Evolutionary conservation across 1,140 invertebrate genomes (phyloP).

Genomic region (Drosophila busckii): DNA sequence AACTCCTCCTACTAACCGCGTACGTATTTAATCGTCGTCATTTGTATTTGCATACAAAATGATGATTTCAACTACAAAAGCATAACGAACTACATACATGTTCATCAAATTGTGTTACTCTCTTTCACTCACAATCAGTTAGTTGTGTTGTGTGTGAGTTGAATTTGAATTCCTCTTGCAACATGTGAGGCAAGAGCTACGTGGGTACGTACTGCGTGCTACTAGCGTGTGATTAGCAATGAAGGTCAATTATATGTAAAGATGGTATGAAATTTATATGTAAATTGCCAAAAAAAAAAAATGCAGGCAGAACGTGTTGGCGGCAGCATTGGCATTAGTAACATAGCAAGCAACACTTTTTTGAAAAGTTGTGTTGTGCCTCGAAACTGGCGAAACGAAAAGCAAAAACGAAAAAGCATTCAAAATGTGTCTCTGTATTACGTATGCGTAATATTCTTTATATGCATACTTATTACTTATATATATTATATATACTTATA

Average conservation of each 20-base stretch:
- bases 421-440: constrained; percentile 63
- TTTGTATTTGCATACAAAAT: constrained; percentile 37
- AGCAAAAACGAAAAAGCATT: constrained; percentile 65
- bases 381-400: constrained; percentile 18
- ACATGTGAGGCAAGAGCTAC: constrained; percentile 33
- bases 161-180: constrained; percentile 39
- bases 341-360: no score
- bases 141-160: no score
- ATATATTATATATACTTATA: constrained; percentile 38
- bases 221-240: constrained; percentile 78
- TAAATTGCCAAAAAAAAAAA: constrained; percentile 22
- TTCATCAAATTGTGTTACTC: no score
- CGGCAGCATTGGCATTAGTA: no score
- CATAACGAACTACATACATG: no score
- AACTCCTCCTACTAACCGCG: constrained; percentile 2
- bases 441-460: constrained; percentile 22
- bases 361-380: no score
- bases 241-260: constrained; percentile 78
- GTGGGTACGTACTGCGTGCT: constrained; percentile 29
- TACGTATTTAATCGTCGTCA: no score
- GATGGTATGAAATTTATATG: constrained; percentile 52
- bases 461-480: constrained; percentile 30
- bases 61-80: constrained; percentile 16
- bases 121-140: no score
- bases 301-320: no score